Evolutionary conservation across 2,888 invertebrate genomes (phyloP).

Genomic region (Hylaea fasciaria): DNA sequence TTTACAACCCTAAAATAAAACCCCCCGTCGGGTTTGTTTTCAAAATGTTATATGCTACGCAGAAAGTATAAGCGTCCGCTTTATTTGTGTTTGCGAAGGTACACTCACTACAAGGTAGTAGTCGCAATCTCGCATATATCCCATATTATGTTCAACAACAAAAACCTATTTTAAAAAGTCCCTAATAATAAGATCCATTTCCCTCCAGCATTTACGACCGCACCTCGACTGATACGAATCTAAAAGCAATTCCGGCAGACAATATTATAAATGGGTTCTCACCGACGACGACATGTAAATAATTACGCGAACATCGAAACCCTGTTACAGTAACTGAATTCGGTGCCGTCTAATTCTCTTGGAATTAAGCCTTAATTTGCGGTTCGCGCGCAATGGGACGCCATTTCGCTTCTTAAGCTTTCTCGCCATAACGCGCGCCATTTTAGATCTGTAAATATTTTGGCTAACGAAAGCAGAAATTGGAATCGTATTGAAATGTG

Average conservation of each 20-base stretch:
- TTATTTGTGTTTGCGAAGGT: no score
- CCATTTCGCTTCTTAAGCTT: constrained; percentile 41
- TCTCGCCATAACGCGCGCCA: constrained; percentile 20
- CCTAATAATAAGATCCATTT: not conserved
- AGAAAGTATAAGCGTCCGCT: no score
- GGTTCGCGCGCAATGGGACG: constrained; percentile 37
- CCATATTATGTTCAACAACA: no score
- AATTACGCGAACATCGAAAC: constrained; percentile 43
- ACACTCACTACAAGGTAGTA: no score
- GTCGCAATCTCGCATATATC: no score
- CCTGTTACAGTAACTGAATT: constrained; percentile 45
- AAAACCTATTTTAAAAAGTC: not conserved
- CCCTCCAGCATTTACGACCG: constrained; percentile 8
- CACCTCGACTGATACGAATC: constrained; percentile 9
- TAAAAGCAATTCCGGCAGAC: constrained; percentile 27
- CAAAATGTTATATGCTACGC: no score
- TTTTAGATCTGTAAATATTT: constrained; percentile 29
- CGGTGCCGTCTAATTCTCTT: constrained; percentile 41
- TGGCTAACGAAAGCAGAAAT: constrained; percentile 28
- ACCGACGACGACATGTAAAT: constrained; percentile 32
- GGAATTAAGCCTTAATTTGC: constrained; percentile 51
- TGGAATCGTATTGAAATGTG: constrained; percentile 23
- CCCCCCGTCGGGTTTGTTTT: no score
- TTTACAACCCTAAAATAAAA: no score
- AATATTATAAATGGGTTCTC: constrained; percentile 21